Conservation (phyloP, 1,140 invertebrate genomes). For the Platyscapa corneri region DNA sequence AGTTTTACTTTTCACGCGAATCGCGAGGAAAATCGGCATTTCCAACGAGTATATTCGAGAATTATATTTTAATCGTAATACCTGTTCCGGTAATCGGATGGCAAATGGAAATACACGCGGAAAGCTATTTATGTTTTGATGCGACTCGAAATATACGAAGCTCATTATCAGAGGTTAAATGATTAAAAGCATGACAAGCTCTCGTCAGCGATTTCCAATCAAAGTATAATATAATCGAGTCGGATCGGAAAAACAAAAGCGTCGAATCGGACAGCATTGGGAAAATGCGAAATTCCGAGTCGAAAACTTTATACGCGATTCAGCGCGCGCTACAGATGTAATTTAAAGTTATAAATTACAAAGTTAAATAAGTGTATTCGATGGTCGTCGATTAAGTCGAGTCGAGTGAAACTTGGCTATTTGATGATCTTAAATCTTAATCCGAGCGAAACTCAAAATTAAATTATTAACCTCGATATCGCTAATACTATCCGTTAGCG, state of each 20-base stretch:
- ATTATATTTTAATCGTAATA: no score
- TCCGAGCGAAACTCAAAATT: neutral
- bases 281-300: neutral
- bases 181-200: neutral
- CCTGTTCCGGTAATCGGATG: no score
- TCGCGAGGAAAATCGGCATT: no score
- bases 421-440: constrained; percentile 6
- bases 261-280: neutral
- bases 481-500: neutral
- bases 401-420: neutral
- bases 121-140: neutral
- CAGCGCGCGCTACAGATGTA: neutral
- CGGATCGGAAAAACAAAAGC: neutral
- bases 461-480: neutral
- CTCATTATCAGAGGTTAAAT: neutral
- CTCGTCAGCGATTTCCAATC: neutral
- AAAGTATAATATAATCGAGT: neutral
- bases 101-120: neutral
- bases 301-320: neutral
- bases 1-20: no score
- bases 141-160: neutral
- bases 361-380: neutral
- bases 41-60: no score
- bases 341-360: no score
- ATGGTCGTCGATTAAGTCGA: no score